These are phyloP conservation scores for Leptopilina boulardi DNA, from an alignment of 1,140 invertebrate genomes.

Conservation along the genomic window DNA sequence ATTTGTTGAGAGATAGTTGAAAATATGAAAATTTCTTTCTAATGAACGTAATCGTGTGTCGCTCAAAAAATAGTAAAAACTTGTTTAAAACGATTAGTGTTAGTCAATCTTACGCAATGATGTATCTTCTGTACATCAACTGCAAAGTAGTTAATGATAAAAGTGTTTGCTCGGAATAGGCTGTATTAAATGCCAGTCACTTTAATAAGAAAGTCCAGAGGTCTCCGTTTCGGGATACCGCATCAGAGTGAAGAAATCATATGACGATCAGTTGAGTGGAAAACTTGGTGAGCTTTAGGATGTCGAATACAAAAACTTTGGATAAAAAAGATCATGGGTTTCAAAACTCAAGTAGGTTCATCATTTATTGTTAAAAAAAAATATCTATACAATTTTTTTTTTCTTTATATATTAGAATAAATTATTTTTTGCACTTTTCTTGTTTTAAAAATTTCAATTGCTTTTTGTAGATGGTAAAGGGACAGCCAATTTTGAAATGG, in stretches of 20 bases:
- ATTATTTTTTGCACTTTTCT: neutral
- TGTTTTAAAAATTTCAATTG: neutral
- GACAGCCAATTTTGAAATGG: slow-evolving; percentile 80
- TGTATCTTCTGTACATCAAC: neutral
- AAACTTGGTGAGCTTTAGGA: slow-evolving; percentile 20
- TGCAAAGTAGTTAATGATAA: slow-evolving; percentile 49
- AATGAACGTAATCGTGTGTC: neutral
- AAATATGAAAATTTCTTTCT: too few species aligned
- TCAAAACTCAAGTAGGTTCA: slow-evolving; percentile 4
- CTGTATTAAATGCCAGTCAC: slow-evolving; percentile 1
- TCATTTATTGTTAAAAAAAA: neutral
- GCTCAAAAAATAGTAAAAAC: neutral
- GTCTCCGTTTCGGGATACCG: slow-evolving; percentile 11
- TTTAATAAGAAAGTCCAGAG: slow-evolving; percentile 26
- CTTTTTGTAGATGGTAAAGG: slow-evolving; percentile 60
- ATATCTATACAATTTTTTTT: neutral
- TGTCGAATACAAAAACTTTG: slow-evolving; percentile 8
- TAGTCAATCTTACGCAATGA: slow-evolving; percentile 14
- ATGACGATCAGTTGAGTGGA: slow-evolving; percentile 21
- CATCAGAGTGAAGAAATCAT: slow-evolving; percentile 4
- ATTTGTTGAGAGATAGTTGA: too few species aligned
- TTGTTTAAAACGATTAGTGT: neutral
- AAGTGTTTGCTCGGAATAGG: slow-evolving; percentile 46
- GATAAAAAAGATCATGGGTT: neutral
- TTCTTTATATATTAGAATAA: neutral